Conservation (phyloP, 2,113 vertebrate species). For the Lamprologus tigripictilis region DNA sequence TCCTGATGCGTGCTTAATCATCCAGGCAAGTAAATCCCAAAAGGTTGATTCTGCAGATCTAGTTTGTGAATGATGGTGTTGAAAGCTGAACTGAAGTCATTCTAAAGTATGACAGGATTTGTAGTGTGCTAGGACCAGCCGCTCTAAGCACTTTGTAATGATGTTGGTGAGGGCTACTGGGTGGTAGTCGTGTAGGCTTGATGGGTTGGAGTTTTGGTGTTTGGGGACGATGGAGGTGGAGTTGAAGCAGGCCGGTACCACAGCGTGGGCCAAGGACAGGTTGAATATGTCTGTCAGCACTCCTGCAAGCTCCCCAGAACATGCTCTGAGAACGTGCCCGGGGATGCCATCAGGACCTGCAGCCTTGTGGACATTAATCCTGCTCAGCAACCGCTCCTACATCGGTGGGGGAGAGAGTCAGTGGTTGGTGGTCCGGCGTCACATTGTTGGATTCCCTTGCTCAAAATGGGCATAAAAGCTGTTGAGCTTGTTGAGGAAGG, state of each 20-base stretch:
- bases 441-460: too few relatives aligned
- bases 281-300: neutral
- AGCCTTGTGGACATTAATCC: neutral
- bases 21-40: neutral
- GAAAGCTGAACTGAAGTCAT: neutral
- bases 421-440: too few relatives aligned
- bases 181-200: neutral
- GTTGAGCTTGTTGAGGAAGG: too few relatives aligned
- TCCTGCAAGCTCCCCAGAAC: neutral
- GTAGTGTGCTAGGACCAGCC: neutral
- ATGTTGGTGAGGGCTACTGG: neutral
- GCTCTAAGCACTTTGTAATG: neutral
- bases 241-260: neutral
- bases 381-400: too few relatives aligned
- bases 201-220: neutral
- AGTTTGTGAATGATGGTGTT: neutral
- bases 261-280: neutral
- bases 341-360: neutral
- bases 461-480: too few relatives aligned
- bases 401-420: too few relatives aligned
- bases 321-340: neutral
- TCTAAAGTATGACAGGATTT: neutral
- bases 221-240: neutral
- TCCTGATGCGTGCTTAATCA: neutral
- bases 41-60: neutral